Percentiles rank a stretch among this genome's conserved stretches.
Evolutionary conservation across 2,797 vertebrate species (phyloP).

Genomic region (Onychomys arenicola): DNA sequence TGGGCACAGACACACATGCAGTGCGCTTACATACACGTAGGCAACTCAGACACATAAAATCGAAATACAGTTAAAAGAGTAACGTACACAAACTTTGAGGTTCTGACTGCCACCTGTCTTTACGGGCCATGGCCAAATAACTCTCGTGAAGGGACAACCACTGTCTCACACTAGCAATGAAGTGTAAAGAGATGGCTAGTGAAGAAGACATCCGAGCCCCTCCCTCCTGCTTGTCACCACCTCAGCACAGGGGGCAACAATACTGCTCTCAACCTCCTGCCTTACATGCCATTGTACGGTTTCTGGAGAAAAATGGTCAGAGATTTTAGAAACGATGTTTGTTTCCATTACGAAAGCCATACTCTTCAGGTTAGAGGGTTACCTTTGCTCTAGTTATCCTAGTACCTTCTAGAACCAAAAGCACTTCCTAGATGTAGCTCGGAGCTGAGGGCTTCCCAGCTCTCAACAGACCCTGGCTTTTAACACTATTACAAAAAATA

Average conservation of each 20-base stretch:
- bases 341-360: neutral
- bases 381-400: neutral
- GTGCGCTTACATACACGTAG: neutral
- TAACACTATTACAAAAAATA: too few species aligned
- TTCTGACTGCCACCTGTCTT: neutral
- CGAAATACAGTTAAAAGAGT: neutral
- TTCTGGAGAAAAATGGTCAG: neutral
- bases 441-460: neutral
- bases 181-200: neutral
- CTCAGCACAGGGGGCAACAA: neutral
- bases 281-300: neutral
- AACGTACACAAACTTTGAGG: neutral
- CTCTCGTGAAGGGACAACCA: neutral
- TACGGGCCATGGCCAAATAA: constrained; percentile 8
- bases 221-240: neutral
- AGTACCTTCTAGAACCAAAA: constrained; percentile 24
- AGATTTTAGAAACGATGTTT: neutral
- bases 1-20: neutral
- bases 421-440: neutral
- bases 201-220: too few species aligned
- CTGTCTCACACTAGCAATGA: neutral
- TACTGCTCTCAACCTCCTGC: neutral
- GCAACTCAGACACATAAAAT: neutral
- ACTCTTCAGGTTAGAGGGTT: constrained; percentile 1
- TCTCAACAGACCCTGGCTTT: too few species aligned